Percentiles rank a stretch among this genome's conserved stretches.
These are phyloP conservation scores for Champsocephalus esox DNA, from an alignment of 2,797 vertebrate species.

Conservation along the genomic window DNA sequence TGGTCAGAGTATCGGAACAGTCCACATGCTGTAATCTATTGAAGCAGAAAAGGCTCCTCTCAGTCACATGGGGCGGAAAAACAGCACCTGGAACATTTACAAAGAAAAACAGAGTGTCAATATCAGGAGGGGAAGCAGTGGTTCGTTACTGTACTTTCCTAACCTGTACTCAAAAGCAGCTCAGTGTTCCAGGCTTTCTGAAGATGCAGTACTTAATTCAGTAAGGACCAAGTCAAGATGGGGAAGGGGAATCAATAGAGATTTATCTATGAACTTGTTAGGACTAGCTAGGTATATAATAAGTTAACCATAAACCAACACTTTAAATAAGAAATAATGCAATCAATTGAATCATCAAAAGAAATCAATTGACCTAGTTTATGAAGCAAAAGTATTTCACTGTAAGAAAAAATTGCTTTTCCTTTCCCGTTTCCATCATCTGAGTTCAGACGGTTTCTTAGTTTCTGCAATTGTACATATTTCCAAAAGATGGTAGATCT, in stretches of 20 bases:
- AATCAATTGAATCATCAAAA: not conserved
- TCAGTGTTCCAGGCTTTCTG: not conserved
- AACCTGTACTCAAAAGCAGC: conserved; percentile 11
- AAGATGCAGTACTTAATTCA: conserved; percentile 17
- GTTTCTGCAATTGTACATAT: not conserved
- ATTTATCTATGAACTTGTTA: not conserved
- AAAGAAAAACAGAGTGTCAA: conserved; percentile 58
- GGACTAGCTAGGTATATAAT: too few species aligned
- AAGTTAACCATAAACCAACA: not conserved
- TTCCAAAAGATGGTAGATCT: not conserved
- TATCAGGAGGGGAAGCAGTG: conserved; percentile 41
- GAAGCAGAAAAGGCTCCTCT: conserved; percentile 45
- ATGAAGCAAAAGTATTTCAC: not conserved
- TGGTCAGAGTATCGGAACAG: conserved; percentile 67
- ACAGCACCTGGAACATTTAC: conserved; percentile 65
- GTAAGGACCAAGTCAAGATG: not conserved
- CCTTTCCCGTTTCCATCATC: not conserved
- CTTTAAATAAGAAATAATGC: not conserved
- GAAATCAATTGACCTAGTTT: not conserved
- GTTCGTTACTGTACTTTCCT: conserved; percentile 48
- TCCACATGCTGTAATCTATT: conserved; percentile 69
- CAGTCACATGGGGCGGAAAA: conserved; percentile 40
- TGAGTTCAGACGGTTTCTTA: not conserved
- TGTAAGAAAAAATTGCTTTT: not conserved
- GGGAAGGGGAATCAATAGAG: not conserved